Percentiles rank a stretch among this genome's conserved stretches.
Evolutionary conservation across 2,888 invertebrate species (phyloP).

Genomic region (Urechis unicinctus): DNA sequence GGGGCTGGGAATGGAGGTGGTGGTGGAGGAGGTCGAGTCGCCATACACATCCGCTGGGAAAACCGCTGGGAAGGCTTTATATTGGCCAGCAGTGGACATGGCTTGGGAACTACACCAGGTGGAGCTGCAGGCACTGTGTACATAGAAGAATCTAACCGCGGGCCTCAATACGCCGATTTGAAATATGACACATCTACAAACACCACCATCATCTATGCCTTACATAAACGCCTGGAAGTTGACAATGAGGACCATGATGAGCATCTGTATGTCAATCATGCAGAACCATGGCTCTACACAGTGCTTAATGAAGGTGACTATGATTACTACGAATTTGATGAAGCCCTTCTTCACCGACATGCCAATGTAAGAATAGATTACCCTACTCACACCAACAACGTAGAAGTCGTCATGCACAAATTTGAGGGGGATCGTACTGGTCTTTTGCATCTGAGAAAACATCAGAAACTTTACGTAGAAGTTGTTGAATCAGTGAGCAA

Average conservation of each 20-base stretch:
- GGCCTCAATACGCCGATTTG: constrained; percentile 34
- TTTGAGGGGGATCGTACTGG: constrained; percentile 33
- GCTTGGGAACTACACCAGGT: constrained; percentile 22
- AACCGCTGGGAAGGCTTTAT: background rate
- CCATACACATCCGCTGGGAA: too few species aligned
- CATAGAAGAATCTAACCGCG: constrained; percentile 29
- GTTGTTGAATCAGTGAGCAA: constrained; percentile 28
- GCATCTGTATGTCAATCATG: constrained; percentile 25
- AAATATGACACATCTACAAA: constrained; percentile 25
- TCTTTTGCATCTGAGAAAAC: constrained; percentile 23
- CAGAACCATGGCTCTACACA: constrained; percentile 32
- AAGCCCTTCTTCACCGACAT: constrained; percentile 26
- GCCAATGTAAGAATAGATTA: constrained; percentile 28
- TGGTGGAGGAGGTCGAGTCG: constrained; percentile 29
- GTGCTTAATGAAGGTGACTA: constrained; percentile 24
- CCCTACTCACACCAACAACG: constrained; percentile 16
- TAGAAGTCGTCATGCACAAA: constrained; percentile 24
- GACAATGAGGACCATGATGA: constrained; percentile 29
- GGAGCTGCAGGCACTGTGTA: constrained; percentile 36
- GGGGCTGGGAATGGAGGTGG: constrained; percentile 25
- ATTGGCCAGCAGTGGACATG: constrained; percentile 2
- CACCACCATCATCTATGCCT: constrained; percentile 14
- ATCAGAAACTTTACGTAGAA: constrained; percentile 30
- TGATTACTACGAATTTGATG: constrained; percentile 29
- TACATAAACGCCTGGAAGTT: constrained; percentile 25